Conservation (phyloP, 2,888 invertebrate species). For the Cephonodes hylas region DNA sequence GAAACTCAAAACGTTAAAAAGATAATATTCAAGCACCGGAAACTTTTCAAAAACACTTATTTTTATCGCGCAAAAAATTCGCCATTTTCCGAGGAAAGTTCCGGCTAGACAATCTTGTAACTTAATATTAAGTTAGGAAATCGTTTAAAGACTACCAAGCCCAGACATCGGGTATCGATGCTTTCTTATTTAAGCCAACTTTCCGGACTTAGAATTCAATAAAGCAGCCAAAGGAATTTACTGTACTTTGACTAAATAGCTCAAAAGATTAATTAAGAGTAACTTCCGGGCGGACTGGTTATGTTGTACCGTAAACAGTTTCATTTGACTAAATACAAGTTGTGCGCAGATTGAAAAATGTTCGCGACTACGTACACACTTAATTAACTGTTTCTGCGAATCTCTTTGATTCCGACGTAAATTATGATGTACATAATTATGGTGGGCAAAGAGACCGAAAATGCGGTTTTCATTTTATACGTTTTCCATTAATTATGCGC, state of each 20-base stretch:
- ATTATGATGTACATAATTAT: constrained; percentile 5
- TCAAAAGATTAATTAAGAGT: constrained; percentile 74
- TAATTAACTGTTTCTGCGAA: constrained; percentile 23
- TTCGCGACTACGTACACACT: constrained; percentile 18
- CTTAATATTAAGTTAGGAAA: constrained; percentile 68
- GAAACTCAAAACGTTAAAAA: neutral
- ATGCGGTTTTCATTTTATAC: neutral
- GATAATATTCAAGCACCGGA: neutral
- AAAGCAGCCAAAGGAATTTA: constrained; percentile 71
- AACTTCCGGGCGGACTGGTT: constrained; percentile 57
- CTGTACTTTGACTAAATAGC: constrained; percentile 76
- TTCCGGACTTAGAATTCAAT: constrained; percentile 72
- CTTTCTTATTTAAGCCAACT: constrained; percentile 73
- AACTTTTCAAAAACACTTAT: constrained; percentile 8
- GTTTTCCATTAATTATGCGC: constrained; percentile 7
- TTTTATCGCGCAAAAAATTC: constrained; percentile 36
- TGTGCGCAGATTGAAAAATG: constrained; percentile 34
- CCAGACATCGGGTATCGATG: constrained; percentile 67
- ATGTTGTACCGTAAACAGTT: constrained; percentile 58
- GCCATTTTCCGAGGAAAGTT: constrained; percentile 39
- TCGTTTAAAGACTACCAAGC: constrained; percentile 63
- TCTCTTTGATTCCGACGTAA: constrained; percentile 18
- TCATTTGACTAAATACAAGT: constrained; percentile 46
- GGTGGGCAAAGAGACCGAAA: neutral
- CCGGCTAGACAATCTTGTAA: constrained; percentile 59